A percentile compares a stretch with the other conserved stretches of the same genome.
These are phyloP conservation scores for Leptopilina syphax DNA, from an alignment of 2,888 invertebrate species.

Conservation along the genomic window DNA sequence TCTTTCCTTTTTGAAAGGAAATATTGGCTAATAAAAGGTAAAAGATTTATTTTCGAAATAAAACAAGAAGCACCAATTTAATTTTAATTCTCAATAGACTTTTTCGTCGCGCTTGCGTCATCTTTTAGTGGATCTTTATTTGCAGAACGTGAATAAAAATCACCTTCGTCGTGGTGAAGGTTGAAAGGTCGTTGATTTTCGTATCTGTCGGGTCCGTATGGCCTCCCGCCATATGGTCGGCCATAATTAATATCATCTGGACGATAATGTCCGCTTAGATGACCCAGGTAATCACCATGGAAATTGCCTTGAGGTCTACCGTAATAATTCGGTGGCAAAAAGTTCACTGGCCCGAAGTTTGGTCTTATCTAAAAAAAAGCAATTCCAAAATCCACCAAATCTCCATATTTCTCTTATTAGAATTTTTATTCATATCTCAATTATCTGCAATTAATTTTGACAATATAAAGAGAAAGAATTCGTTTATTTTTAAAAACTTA, in stretches of 20 bases:
- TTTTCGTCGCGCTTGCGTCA: constrained; percentile 25
- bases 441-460: not conserved
- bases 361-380: constrained; percentile 52
- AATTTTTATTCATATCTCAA: not conserved
- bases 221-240: constrained; percentile 36
- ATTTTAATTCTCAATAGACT: constrained; percentile 52
- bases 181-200: constrained; percentile 49
- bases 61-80: not conserved
- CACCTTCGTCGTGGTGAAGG: constrained; percentile 51
- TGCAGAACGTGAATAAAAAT: constrained; percentile 55
- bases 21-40: too few species aligned
- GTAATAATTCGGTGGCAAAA: constrained; percentile 61
- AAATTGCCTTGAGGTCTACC: constrained; percentile 59
- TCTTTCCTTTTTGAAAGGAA: too few species aligned
- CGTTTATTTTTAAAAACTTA: too few species aligned
- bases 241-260: constrained; percentile 48
- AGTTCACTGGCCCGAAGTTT: constrained; percentile 56
- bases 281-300: constrained; percentile 58
- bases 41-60: not conserved
- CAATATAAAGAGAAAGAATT: not conserved
- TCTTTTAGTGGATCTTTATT: constrained; percentile 26
- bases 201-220: constrained; percentile 38
- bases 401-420: not conserved
- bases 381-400: not conserved
- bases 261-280: constrained; percentile 57